Base-by-base conservation (phyloP, 2,113 vertebrate genomes). In the Nycticorax nycticorax region DNA sequence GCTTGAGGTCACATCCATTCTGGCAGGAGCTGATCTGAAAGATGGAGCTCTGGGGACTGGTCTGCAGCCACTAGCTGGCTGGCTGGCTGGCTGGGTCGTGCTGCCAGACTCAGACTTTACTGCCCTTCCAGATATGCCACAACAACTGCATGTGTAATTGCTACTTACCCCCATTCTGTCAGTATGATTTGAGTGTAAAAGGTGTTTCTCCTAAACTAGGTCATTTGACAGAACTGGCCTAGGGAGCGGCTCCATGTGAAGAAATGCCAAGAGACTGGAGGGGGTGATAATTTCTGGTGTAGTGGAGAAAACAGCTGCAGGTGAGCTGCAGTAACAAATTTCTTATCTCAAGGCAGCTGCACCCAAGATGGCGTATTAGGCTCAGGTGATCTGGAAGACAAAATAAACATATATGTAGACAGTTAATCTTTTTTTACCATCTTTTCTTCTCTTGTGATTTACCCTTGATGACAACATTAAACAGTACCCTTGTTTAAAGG, bases 111-210 rank as follows among this genome's bases (percentile, higher is more conserved):
- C 53, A 56, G 37, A 67, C 7, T 84, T 87, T 33, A 39, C 22
- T 60, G 21, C 16, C 21, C 35, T 85, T 79, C 26, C 41, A 69
- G 20, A 62, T 64, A 57, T 17, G 33, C 41, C 75, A 85, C 53
- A 21, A 68, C 35, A 90, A 53, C 32, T n/a, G 27, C 1, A 0
- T 7, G 3, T 48, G 26, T 62, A 73, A 92, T 57, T 93, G 82
- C 78, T 90, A 13, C 57, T 88, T 90, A 88, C 12, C 32, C 82
- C 53, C 35, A 90, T 92, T 96, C 78, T 93, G 88, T 86, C 96
- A 94, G 8, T 57, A 67, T 73, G 21, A 76, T 92, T 79, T 83
- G 62, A 90, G 63, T 45, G 72, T 45, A 85, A 85, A 92, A 92
- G 53, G 50, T 85, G 28, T 80, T 90, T 90, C 67, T 73, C 48